These are phyloP conservation scores for Andrena minutula DNA, from an alignment of 2,888 invertebrate species.

Conservation along the genomic window DNA sequence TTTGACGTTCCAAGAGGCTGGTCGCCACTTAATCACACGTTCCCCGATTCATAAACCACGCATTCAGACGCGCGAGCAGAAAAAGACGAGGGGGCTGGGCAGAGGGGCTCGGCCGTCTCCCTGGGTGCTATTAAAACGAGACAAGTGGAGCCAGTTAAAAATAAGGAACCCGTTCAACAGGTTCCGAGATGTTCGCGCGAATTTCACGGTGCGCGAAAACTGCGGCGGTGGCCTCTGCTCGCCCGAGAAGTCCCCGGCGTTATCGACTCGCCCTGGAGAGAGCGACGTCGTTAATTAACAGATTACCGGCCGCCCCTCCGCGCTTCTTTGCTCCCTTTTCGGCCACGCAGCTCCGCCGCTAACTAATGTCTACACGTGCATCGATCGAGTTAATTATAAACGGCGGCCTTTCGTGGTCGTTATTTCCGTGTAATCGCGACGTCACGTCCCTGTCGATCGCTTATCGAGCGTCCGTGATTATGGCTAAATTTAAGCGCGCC, in stretches of 20 bases:
- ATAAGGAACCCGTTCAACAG: conserved; percentile 63
- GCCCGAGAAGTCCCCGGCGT: not conserved
- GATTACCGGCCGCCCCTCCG: not conserved
- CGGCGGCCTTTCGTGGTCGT: conserved; percentile 33
- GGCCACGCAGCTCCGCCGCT: not conserved
- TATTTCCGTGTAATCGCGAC: conserved; percentile 44
- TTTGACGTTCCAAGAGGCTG: not conserved
- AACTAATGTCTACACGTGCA: conserved; percentile 43
- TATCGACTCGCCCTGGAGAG: conserved; percentile 17
- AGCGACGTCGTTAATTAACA: conserved; percentile 19
- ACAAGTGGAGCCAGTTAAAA: conserved; percentile 55
- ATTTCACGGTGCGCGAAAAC: conserved; percentile 18
- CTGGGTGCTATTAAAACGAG: conserved; percentile 27
- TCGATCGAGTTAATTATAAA: conserved; percentile 52
- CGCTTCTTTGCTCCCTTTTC: not conserved
- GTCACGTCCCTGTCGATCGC: conserved; percentile 3
- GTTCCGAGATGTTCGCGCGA: conserved; percentile 46
- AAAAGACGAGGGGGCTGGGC: not conserved
- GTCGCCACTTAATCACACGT: not conserved
- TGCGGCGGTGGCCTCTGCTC: not conserved
- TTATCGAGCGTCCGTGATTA: conserved; percentile 12
- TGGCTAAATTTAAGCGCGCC: conserved; percentile 22
- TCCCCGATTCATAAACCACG: conserved; percentile 30
- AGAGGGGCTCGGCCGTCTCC: not conserved
- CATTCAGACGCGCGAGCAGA: not conserved